Conservation (phyloP, 2,113 vertebrate species). For the Genyomyrus donnyi region DNA sequence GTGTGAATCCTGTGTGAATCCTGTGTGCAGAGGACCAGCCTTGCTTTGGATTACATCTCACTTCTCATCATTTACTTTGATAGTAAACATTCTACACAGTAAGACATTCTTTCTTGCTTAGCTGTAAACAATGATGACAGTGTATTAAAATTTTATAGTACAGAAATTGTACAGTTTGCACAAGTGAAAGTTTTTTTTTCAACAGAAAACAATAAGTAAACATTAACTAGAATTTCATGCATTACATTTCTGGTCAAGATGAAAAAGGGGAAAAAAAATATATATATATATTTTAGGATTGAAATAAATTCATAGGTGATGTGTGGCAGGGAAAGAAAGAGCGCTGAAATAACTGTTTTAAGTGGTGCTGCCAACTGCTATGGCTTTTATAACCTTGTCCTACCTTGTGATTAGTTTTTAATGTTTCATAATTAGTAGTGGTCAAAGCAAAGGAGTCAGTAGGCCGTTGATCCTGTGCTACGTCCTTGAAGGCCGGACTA, state of each 20-base stretch:
- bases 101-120: neutral
- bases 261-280: neutral
- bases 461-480: slow-evolving; percentile 55
- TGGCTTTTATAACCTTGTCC: slow-evolving; percentile 56
- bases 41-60: neutral
- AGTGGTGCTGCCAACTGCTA: slow-evolving; percentile 43
- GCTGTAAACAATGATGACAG: neutral
- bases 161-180: neutral
- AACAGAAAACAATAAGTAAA: neutral
- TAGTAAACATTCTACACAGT: neutral
- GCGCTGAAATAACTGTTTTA: slow-evolving; percentile 37
- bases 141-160: neutral
- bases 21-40: neutral
- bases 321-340: slow-evolving; percentile 19
- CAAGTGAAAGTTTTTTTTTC: neutral
- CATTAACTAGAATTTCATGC: neutral
- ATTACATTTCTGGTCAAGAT: neutral
- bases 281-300: neutral
- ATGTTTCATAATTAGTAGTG: slow-evolving; percentile 64
- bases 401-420: slow-evolving; percentile 61
- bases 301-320: neutral
- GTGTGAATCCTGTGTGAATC: neutral
- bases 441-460: slow-evolving; percentile 54
- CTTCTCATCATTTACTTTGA: neutral
- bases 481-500: slow-evolving; percentile 59